Evolutionary conservation across 2,113 vertebrate species (phyloP), one percentile per base, ranked within the genome.

Genomic region (Aptenodytes patagonicus): DNA sequence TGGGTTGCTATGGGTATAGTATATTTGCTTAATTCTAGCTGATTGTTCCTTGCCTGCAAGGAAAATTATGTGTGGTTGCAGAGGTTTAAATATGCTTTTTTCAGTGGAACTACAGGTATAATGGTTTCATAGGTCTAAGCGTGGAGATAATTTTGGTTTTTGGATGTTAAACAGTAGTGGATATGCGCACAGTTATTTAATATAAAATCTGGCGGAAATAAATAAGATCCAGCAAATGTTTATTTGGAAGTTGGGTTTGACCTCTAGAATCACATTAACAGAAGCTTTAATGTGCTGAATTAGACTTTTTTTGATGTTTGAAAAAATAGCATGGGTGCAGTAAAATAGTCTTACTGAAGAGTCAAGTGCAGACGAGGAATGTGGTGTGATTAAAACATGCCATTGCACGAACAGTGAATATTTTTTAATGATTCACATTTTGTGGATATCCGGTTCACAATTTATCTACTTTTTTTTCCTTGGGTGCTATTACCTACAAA

Each of bases 1-100:
- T 87, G 54, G 34, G 85, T 94, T 95, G 68, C 86, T 87, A 52
- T 71, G 77, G 55, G 71, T 93, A 92, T 87, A 89, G 75, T 58
- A 69, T 96, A 96, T 95, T 96, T 96, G 54, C 77, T 85, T 96
- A 95, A 96, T 95, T 95, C 96, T 96, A 88, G 46, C 80, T 95
- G 93, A 93, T 97, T 95, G 94, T 95, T 97, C 93, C 89, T 95
- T 95, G 93, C 95, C 88, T 96, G 92, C 87, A 88, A 97, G 94
- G 95, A 97, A 96, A 97, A 96, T 96, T 93, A 94, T 91, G 91
- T 84, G 90, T 90, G 76, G 82, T 73, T 94, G 83, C 93, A 72
- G 66, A 93, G 75, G 55, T 85, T 97, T 95, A 93, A 95, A 89
- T 93, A 95, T 40, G 54, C 44, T 90, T 92, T 93, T 97, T 95